A percentile compares a stretch with the other conserved stretches of the same genome.
Evolutionary conservation across 64 coral and sea anemone species (phyloP).

Genomic region (Orbicella faveolata): DNA sequence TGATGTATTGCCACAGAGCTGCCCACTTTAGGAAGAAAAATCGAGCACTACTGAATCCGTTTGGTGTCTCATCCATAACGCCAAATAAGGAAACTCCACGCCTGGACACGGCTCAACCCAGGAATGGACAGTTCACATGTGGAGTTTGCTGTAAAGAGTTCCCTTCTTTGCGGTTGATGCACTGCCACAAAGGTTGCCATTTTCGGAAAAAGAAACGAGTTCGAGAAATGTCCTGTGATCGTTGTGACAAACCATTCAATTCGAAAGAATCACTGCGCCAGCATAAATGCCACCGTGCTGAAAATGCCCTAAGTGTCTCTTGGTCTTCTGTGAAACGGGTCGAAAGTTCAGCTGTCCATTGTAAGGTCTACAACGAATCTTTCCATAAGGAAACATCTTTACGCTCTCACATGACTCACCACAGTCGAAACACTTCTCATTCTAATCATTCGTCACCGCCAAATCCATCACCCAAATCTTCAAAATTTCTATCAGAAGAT

Average conservation of each 20-base stretch:
- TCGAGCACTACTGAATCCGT: neutral
- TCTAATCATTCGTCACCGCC: neutral
- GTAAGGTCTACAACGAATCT: neutral
- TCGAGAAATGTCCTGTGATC: no score
- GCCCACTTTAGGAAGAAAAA: slow-evolving; percentile 1
- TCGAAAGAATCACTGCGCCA: no score
- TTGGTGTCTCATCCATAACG: neutral
- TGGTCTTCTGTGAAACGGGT: neutral
- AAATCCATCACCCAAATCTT: neutral
- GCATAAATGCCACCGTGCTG: no score
- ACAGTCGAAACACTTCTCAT: neutral
- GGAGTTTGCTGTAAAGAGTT: neutral
- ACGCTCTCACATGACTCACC: neutral
- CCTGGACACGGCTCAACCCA: neutral
- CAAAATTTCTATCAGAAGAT: neutral
- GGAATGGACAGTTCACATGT: neutral
- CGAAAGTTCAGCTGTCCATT: neutral
- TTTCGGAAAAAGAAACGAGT: no score
- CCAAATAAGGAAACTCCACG: neutral
- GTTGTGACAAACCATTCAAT: no score
- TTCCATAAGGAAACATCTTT: neutral
- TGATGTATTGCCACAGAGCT: neutral
- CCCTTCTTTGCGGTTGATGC: no score
- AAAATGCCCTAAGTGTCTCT: neutral
- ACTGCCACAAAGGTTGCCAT: no score